Evolutionary conservation across 37 sponge, comb jelly and placozoan genomes (phyloP).

Genomic region (Beroe forskalii): DNA sequence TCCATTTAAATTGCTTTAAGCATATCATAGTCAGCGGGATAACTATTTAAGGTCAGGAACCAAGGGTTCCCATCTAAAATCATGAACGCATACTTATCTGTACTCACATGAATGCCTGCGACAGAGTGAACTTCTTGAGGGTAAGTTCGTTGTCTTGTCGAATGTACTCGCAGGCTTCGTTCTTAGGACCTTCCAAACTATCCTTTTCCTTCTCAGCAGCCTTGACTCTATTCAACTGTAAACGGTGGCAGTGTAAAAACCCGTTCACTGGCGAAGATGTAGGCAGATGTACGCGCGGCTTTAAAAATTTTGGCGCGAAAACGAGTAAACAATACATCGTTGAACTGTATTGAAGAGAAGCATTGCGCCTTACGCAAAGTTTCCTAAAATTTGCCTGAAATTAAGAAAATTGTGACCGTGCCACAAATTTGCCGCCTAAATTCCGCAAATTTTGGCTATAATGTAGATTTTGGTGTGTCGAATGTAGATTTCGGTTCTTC

Average conservation of each 20-base stretch:
- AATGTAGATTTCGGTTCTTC: no score
- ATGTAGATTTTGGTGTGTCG: no score
- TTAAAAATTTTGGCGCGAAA: not conserved
- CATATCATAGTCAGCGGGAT: no score
- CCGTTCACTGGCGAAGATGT: not conserved
- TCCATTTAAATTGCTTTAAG: no score
- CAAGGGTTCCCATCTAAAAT: no score
- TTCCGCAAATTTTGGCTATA: no score
- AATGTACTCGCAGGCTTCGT: constrained; percentile 89
- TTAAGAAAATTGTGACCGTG: not conserved
- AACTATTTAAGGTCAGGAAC: no score
- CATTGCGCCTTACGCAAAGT: not conserved
- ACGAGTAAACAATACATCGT: not conserved
- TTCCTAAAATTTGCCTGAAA: not conserved
- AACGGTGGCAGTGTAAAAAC: not conserved
- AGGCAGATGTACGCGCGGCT: not conserved
- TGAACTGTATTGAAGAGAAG: not conserved
- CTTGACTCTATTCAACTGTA: constrained; percentile 85
- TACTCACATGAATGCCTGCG: constrained; percentile 76
- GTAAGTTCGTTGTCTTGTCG: constrained; percentile 73
- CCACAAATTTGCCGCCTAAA: not conserved
- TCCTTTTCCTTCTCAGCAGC: constrained; percentile 88
- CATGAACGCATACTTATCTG: no score
- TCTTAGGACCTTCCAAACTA: constrained; percentile 85
- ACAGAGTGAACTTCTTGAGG: constrained; percentile 71